phyloP scores from a whole-genome alignment of 2,113 vertebrate species.

The Pelmatolapia mariae region DNA sequence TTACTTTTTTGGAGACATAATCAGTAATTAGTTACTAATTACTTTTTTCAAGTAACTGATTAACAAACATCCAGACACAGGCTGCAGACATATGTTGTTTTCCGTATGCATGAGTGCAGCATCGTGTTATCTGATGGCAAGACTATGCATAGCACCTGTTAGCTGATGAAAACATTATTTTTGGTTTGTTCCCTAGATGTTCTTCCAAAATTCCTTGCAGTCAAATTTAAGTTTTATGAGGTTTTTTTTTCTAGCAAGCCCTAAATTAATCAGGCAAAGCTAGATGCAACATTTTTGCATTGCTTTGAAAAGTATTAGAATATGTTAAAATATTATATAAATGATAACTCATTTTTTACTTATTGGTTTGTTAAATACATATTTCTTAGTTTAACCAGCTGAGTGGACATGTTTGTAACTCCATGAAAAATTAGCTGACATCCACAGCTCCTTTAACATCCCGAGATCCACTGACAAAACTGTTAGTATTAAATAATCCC shows the following conservation, averaged over 20 bases:
- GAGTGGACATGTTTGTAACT: neutral
- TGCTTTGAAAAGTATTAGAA: neutral
- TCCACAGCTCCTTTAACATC: neutral
- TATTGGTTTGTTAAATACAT: neutral
- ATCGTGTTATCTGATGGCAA: neutral
- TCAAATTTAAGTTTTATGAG: too few relatives aligned
- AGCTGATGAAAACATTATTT: too few relatives aligned
- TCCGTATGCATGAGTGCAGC: neutral
- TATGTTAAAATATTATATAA: neutral
- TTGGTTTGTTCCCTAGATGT: too few relatives aligned
- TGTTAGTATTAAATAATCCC: neutral
- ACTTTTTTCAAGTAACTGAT: neutral
- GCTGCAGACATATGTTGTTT: neutral
- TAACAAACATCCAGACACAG: neutral
- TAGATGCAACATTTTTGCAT: neutral
- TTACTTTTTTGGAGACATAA: too few relatives aligned
- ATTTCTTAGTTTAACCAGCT: neutral
- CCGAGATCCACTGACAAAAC: accelerated
- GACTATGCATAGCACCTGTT: neutral
- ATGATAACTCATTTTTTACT: neutral
- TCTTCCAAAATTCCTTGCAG: too few relatives aligned
- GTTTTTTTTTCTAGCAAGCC: neutral
- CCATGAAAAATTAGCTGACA: neutral
- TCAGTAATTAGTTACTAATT: too few relatives aligned
- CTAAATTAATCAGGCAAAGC: neutral